Base-by-base conservation (phyloP, 2,113 vertebrate species). In the Regulus satrapa region DNA sequence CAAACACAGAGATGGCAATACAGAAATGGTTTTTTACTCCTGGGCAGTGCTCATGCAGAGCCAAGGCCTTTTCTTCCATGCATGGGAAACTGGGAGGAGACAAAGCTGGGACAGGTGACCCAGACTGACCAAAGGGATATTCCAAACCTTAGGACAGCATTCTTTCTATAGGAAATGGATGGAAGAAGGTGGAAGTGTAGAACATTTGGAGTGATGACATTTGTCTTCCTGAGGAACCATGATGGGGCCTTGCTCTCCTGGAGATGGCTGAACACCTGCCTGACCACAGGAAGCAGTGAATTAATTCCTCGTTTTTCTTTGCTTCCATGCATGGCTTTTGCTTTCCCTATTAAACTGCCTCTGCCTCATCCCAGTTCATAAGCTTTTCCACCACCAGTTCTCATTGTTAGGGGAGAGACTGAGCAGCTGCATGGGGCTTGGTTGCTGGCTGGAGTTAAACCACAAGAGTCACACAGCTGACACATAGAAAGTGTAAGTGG, bases 141-240 rank as follows among this genome's bases (percentile, higher is more conserved):
- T 61, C 29, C n/a, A 61, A 14, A 34, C 17, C 6, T 12, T 12
- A 4, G 5, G 29, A 18, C 14, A 12, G 26, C 29, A 14, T 15
- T 19, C 1, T 31, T 61, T 15, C 4, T 31, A 9, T 6, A 40
- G 10, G 40, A 34, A 52, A 10, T 12, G 11, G 4, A 6, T 10
- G 24, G 8, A 28, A 38, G 59, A 43, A 73, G 18, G 10, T 24
- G 26, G n/a, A 67, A 67, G 4, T 18, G 29, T 45, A 4, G 20
- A 75, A 31, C 2, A 1, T 46, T 61, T 25, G 14, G 40, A 67
- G 29, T 10, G 3, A 34, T 21, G 11, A 3, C 0, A 0, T 52
- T 81, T 40, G n/a, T 59, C 17, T 67, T 46, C 13, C 12, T 0
- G 0, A 46, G n/a, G 24, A 67, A 38, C 15, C 1, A 0, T 25